These are phyloP conservation scores for Apocheima hispidaria DNA, from an alignment of 2,888 invertebrate species.

Conservation along the genomic window DNA sequence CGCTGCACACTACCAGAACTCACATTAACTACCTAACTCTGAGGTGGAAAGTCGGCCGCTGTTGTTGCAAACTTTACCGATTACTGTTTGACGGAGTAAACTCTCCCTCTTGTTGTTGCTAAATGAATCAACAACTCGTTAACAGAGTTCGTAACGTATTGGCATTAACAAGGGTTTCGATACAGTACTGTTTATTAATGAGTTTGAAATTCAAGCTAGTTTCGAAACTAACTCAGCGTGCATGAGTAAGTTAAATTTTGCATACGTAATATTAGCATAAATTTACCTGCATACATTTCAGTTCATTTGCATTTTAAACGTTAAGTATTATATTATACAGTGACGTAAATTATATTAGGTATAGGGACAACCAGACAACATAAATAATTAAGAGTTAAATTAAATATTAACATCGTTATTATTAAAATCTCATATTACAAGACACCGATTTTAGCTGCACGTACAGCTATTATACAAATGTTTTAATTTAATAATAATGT, in stretches of 20 bases:
- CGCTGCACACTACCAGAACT: slow-evolving; percentile 78
- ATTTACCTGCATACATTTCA: slow-evolving; percentile 2
- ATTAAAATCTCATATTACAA: slow-evolving; percentile 27
- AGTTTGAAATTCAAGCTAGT: slow-evolving; percentile 20
- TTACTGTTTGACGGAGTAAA: slow-evolving; percentile 70
- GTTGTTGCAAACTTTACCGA: slow-evolving; percentile 82
- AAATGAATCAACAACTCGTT: slow-evolving; percentile 70
- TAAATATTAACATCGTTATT: slow-evolving; percentile 28
- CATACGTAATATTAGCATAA: slow-evolving; percentile 4
- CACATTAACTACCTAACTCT: slow-evolving; percentile 78
- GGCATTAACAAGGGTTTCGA: slow-evolving; percentile 40
- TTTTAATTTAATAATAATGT: slow-evolving; percentile 7
- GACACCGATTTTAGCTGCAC: no score
- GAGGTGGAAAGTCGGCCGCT: slow-evolving; percentile 81
- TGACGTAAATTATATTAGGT: slow-evolving; percentile 25
- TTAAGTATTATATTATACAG: no score
- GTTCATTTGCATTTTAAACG: no score
- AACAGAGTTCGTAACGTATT: slow-evolving; percentile 46
- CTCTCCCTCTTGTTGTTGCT: slow-evolving; percentile 68
- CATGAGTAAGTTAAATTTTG: slow-evolving; percentile 5
- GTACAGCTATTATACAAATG: background rate
- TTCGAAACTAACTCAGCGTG: slow-evolving; percentile 14
- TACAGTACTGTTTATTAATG: slow-evolving; percentile 33
- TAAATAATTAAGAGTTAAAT: slow-evolving; percentile 22
- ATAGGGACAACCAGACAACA: slow-evolving; percentile 15